phyloP scores from a whole-genome alignment of 2,797 vertebrate genomes.

The Danio jaintianensis region DNA sequence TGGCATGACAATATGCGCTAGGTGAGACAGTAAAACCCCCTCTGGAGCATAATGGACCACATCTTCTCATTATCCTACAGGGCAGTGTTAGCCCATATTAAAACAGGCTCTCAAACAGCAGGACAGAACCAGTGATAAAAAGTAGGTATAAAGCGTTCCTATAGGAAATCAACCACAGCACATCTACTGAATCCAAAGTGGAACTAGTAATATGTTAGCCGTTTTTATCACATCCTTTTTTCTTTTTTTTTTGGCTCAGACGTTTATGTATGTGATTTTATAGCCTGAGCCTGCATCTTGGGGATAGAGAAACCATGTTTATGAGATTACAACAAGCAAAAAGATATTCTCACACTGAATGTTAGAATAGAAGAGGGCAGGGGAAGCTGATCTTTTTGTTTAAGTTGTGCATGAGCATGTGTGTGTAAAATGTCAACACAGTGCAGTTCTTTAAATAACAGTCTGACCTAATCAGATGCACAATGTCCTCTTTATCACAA shows the following conservation, averaged over 20 bases:
- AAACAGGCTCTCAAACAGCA: conserved; percentile 78
- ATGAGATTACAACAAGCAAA: conserved; percentile 82
- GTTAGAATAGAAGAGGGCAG: conserved; percentile 45
- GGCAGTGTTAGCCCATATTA: conserved; percentile 77
- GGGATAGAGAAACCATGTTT: conserved; percentile 68
- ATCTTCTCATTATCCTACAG: conserved; percentile 71
- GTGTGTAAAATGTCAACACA: conserved; percentile 1
- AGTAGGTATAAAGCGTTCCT: conserved; percentile 79
- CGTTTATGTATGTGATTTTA: conserved; percentile 83
- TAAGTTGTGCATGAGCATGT: conserved; percentile 2
- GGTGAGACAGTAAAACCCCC: conserved; percentile 71
- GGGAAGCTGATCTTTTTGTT: conserved; percentile 58
- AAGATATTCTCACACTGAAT: conserved; percentile 66
- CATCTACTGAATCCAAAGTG: conserved; percentile 63
- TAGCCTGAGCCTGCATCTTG: conserved; percentile 72
- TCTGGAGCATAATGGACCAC: conserved; percentile 70
- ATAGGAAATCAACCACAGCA: conserved; percentile 76
- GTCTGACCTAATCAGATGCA: background rate
- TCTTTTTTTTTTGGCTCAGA: conserved; percentile 64
- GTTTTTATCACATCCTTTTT: conserved; percentile 68
- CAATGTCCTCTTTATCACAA: background rate
- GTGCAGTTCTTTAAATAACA: background rate
- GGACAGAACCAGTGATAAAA: conserved; percentile 79
- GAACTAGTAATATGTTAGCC: conserved; percentile 81
- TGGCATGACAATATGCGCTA: conserved; percentile 54